Evolutionary conservation across 2,888 invertebrate species (phyloP).

Genomic region (Acrobasis consociella): DNA sequence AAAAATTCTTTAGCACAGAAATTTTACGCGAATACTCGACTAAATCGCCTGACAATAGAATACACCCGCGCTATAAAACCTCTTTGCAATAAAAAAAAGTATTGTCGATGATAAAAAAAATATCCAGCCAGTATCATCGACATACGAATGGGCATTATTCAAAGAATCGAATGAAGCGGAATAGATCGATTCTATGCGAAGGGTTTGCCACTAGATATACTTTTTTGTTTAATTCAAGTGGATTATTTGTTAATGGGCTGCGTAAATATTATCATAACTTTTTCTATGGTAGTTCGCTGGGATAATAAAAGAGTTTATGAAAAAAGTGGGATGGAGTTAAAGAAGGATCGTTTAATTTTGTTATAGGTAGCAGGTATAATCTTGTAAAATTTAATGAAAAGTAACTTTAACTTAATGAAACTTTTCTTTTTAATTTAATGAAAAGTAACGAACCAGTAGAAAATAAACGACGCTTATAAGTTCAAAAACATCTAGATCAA

Average conservation of each 20-base stretch:
- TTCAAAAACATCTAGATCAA: no score
- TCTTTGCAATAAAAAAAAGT: slow-evolving; percentile 30
- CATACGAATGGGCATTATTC: slow-evolving; percentile 26
- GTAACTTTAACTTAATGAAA: no score
- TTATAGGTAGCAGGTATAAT: no score
- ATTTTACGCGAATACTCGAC: slow-evolving; percentile 8
- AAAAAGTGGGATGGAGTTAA: not conserved
- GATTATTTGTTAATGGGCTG: slow-evolving; percentile 7
- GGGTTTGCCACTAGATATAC: slow-evolving; percentile 37
- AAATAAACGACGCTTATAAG: no score
- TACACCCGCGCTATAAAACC: slow-evolving; percentile 33
- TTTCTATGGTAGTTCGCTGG: slow-evolving; percentile 13
- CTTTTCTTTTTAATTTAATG: no score
- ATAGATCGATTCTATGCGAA: slow-evolving; percentile 42
- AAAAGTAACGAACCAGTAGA: no score
- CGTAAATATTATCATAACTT: slow-evolving; percentile 18
- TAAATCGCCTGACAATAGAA: slow-evolving; percentile 28
- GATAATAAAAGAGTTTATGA: slow-evolving; percentile 1
- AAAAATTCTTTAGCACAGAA: slow-evolving; percentile 11
- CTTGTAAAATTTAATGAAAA: no score
- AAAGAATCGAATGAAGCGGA: slow-evolving; percentile 41
- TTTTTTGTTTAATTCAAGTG: slow-evolving; percentile 13
- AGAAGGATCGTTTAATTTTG: not conserved
- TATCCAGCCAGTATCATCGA: slow-evolving; percentile 31
- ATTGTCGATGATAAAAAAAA: slow-evolving; percentile 28